A percentile compares a stretch with the other conserved stretches of the same genome.
phyloP scores from a whole-genome alignment of 2,888 invertebrate genomes.

The Ornithoptera priamus region DNA sequence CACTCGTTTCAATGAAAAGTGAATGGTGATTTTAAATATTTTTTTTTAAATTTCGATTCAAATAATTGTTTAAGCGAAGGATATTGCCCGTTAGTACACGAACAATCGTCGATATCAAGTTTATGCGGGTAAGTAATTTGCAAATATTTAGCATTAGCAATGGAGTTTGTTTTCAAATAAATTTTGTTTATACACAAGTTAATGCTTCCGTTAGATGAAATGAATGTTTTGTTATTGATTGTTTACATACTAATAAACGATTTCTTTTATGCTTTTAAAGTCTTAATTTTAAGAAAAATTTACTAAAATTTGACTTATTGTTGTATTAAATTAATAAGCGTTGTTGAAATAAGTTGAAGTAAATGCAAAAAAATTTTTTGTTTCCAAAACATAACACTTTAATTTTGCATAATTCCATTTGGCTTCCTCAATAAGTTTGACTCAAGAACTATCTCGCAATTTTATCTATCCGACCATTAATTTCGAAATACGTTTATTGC shows the following conservation, averaged over 20 bases:
- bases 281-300: no score
- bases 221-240: no score
- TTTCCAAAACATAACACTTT: no score
- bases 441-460: neutral
- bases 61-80: constrained; percentile 11
- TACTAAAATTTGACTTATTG: no score
- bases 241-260: no score
- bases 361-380: no score
- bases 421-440: no score
- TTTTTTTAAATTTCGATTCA: neutral
- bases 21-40: constrained; percentile 30
- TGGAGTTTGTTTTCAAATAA: constrained; percentile 16
- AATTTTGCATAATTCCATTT: no score
- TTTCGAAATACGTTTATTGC: constrained; percentile 18
- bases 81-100: constrained; percentile 14
- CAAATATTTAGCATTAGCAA: constrained; percentile 11
- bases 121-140: constrained; percentile 30
- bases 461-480: constrained; percentile 5
- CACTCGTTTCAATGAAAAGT: constrained; percentile 37
- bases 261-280: no score
- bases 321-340: no score
- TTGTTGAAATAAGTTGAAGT: no score
- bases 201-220: no score
- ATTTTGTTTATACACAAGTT: neutral
- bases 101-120: constrained; percentile 26